phyloP scores from a whole-genome alignment of 2,888 invertebrate genomes.

The Pollenia angustigena region DNA sequence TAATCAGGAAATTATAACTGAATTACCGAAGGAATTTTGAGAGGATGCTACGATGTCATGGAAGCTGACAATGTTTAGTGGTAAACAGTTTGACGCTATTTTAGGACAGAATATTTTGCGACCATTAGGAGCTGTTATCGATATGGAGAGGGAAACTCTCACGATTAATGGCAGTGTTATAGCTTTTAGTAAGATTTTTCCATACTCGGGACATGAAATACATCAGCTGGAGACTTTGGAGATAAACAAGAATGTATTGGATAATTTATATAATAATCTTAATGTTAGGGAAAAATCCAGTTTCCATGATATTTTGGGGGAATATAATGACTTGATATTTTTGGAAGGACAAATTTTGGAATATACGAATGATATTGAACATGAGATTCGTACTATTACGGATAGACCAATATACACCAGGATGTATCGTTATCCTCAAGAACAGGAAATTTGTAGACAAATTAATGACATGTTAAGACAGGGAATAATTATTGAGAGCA shows the following conservation, averaged over 20 bases:
- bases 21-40: constrained; percentile 45
- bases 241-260: too few species aligned
- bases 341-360: constrained; percentile 14
- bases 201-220: background rate
- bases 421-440: constrained; percentile 32
- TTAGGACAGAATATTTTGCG: constrained; percentile 51
- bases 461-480: constrained; percentile 44
- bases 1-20: constrained; percentile 35
- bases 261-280: constrained; percentile 14
- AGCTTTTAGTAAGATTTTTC: constrained; percentile 22
- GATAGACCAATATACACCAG: constrained; percentile 12
- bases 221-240: too few species aligned
- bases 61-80: constrained; percentile 49
- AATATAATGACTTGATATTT: constrained; percentile 16
- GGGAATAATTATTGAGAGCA: constrained; percentile 31
- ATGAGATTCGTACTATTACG: constrained; percentile 24
- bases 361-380: constrained; percentile 15
- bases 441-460: constrained; percentile 37
- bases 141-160: constrained; percentile 31
- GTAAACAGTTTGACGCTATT: constrained; percentile 41
- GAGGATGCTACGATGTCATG: constrained; percentile 60
- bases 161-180: constrained; percentile 23
- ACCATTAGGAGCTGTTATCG: constrained; percentile 43
- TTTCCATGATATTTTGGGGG: constrained; percentile 10
- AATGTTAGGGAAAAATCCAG: constrained; percentile 5